Evolutionary conservation across 2,113 vertebrate genomes (phyloP).

Genomic region (Sturnus vulgaris): DNA sequence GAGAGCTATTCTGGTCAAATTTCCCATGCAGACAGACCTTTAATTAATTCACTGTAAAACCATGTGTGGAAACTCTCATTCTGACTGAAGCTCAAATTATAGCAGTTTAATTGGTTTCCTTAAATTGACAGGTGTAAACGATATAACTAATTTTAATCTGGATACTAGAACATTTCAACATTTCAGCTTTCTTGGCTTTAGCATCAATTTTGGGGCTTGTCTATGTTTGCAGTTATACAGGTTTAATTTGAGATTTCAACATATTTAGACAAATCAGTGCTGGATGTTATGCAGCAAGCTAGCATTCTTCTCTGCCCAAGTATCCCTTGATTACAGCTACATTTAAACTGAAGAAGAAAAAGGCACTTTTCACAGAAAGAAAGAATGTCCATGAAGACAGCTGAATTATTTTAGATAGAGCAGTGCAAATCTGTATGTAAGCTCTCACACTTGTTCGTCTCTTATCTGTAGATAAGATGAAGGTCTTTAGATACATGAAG

Average conservation of each 20-base stretch:
- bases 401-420: neutral
- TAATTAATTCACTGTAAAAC: constrained; percentile 62
- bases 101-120: constrained; percentile 38
- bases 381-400: neutral
- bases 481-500: neutral
- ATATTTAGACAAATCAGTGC: neutral
- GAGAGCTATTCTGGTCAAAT: constrained; percentile 47
- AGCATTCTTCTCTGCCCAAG: neutral
- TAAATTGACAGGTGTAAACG: constrained; percentile 43
- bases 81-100: constrained; percentile 24
- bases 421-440: neutral
- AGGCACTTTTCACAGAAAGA: neutral
- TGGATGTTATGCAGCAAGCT: neutral
- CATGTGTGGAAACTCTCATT: constrained; percentile 50
- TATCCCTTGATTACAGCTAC: neutral
- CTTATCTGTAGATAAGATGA: neutral
- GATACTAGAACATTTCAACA: neutral
- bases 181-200: constrained; percentile 14
- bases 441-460: neutral
- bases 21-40: constrained; percentile 34
- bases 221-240: neutral
- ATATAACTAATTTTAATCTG: constrained; percentile 31
- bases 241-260: constrained; percentile 17
- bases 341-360: neutral
- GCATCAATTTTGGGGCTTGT: neutral